Base-by-base conservation (phyloP, 2,113 vertebrate species). In the Colossoma macropomum region DNA sequence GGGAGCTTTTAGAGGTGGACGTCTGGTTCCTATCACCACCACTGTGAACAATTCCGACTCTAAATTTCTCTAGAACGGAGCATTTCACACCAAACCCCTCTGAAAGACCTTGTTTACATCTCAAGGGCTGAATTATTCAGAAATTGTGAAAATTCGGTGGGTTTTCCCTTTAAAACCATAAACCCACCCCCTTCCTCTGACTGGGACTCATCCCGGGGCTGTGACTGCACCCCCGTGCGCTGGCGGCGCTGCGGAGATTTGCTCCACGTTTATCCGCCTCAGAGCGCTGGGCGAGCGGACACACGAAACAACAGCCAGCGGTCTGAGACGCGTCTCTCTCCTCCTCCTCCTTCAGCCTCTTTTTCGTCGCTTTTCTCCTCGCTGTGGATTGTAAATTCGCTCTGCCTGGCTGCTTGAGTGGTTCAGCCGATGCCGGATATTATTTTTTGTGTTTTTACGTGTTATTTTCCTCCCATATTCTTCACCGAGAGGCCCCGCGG, bases 401-500 rank as follows among this genome's bases (percentile, higher is more conserved):
- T 56, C 84, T 82, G 71, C 81, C 84, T 83, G 87, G 89, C 81
- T 89, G 89, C 87, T 86, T 85, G 66, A 85, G 80, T 80, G 27
- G 79, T 89, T 80, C 90, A 88, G 92, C 89, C 91, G 83, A 91
- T 92, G 93, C 82, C 92, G 86, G 86, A 88, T 86, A 87, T 87
- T 83, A 87, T 87, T 86, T 4, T 34, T 66, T 7, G 15, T 6
- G 63, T 87, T 85, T 75, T 79, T 89, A 91, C 90, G 91, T 91
- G 91, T 91, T 92, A 92, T 89, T 89, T 82, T 87, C 90, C 86
- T 87, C 90, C 87, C 88, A 88, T 84, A 87, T 88, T 88, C 91
- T 79, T 90, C 90, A 87, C 90, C 91, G 84, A 92, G 92, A 91
- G 93, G 92, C 77, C 85, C 84, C 87, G 90, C 86, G 82, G 74